Evolutionary conservation across 2,888 invertebrate species (phyloP).

Genomic region (Eristalis pertinax): DNA sequence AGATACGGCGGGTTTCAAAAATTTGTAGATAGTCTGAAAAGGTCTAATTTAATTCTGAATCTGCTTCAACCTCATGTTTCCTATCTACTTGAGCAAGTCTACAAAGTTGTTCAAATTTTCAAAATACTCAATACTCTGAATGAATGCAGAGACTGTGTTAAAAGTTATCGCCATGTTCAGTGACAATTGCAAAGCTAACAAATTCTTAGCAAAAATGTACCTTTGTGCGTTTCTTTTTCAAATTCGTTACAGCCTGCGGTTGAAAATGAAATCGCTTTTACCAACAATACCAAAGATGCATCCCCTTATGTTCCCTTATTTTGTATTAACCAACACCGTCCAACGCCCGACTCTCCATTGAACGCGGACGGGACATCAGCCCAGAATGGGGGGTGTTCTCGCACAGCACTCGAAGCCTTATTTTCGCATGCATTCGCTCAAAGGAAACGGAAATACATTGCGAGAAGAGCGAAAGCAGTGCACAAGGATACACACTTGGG

Average conservation of each 20-base stretch:
- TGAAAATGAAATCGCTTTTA: background rate
- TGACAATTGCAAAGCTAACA: too few species aligned
- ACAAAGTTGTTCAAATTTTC: too few species aligned
- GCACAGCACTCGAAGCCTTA: constrained; percentile 42
- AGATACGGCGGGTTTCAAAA: too few species aligned
- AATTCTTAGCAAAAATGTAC: background rate
- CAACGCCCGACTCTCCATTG: background rate
- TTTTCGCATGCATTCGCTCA: constrained; percentile 53
- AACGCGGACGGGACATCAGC: background rate
- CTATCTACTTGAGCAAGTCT: too few species aligned
- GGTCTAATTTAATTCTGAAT: too few species aligned
- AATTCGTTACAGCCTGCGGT: background rate
- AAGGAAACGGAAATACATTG: constrained; percentile 72
- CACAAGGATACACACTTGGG: constrained; percentile 63
- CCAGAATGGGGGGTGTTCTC: background rate
- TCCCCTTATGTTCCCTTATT: background rate
- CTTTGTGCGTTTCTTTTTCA: background rate
- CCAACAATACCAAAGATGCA: background rate
- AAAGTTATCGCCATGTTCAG: too few species aligned
- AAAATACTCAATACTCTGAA: too few species aligned
- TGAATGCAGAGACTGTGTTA: too few species aligned
- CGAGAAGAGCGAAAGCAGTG: constrained; percentile 64
- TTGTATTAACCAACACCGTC: background rate
- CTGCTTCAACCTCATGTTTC: too few species aligned
- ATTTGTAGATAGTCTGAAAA: too few species aligned